phyloP scores from a whole-genome alignment of 2,888 invertebrate species.

The Drosophila villosipedis region DNA sequence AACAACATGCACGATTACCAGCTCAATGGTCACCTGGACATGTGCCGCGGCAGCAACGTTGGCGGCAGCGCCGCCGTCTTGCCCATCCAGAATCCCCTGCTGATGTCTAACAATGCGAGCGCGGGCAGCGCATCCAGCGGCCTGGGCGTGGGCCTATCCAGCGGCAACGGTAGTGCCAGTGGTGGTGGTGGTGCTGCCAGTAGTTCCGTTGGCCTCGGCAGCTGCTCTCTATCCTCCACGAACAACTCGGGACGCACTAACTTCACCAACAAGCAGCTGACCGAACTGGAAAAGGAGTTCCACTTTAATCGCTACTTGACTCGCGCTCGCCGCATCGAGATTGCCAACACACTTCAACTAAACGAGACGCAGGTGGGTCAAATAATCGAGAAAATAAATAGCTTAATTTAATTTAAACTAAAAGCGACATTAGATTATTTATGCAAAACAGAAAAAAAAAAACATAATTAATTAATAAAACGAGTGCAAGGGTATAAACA shows the following conservation, averaged over 20 bases:
- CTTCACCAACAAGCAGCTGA: constrained; percentile 99
- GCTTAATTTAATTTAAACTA: neutral
- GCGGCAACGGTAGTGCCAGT: constrained; percentile 84
- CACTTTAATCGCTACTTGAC: constrained; percentile 99
- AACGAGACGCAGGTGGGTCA: constrained; percentile 94
- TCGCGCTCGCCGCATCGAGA: constrained; percentile 97
- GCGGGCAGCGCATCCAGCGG: constrained; percentile 47
- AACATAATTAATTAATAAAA: neutral
- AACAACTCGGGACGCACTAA: constrained; percentile 98
- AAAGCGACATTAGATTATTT: neutral
- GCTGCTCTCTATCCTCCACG: constrained; percentile 78
- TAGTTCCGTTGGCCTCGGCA: constrained; percentile 72
- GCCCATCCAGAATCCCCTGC: constrained; percentile 76
- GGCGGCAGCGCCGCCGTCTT: constrained; percentile 61
- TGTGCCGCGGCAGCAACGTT: constrained; percentile 78
- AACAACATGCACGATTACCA: constrained; percentile 86
- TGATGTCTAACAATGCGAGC: constrained; percentile 59
- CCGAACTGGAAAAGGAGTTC: constrained; percentile 99
- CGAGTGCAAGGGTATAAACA: neutral
- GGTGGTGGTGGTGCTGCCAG: constrained; percentile 56
- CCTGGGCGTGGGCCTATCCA: constrained; percentile 73
- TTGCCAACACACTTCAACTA: constrained; percentile 97
- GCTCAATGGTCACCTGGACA: constrained; percentile 83
- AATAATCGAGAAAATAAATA: neutral
- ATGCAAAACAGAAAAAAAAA: neutral